These are phyloP conservation scores for Agrotis exclamationis DNA, from an alignment of 2,888 invertebrate species.

Conservation along the genomic window DNA sequence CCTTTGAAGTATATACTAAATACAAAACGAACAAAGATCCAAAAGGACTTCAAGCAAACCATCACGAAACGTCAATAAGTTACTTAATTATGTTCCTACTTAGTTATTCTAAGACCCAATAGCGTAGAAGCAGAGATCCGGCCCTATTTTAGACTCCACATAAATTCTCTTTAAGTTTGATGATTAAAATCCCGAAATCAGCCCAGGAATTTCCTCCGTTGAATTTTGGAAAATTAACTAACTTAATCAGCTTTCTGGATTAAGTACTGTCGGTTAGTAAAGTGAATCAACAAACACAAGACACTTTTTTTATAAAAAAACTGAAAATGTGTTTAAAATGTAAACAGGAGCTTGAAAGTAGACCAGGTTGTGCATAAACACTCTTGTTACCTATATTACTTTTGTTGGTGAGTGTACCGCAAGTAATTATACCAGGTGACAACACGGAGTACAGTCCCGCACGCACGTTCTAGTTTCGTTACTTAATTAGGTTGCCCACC, in stretches of 20 bases:
- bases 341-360: constrained; percentile 20
- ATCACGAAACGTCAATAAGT: constrained; percentile 52
- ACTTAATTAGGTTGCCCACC: constrained; percentile 59
- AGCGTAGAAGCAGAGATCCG: constrained; percentile 39
- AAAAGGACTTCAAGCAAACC: constrained; percentile 13
- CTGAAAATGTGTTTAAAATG: constrained; percentile 15
- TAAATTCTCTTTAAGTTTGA: constrained; percentile 62
- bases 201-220: constrained; percentile 40
- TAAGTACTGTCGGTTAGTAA: constrained; percentile 34
- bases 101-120: constrained; percentile 45
- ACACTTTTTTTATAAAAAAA: neutral
- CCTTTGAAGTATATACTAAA: neutral
- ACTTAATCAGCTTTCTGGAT: constrained; percentile 49
- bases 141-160: constrained; percentile 51
- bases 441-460: constrained; percentile 38
- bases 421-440: constrained; percentile 59
- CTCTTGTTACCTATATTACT: constrained; percentile 44
- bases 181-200: constrained; percentile 56
- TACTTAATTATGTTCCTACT: constrained; percentile 35
- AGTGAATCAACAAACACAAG: constrained; percentile 31
- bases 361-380: constrained; percentile 27
- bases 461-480: constrained; percentile 60
- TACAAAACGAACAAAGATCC: neutral
- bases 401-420: constrained; percentile 50
- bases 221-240: constrained; percentile 53